These are phyloP conservation scores for Macropodus opercularis DNA, from an alignment of 2,797 vertebrate species.

Conservation along the genomic window DNA sequence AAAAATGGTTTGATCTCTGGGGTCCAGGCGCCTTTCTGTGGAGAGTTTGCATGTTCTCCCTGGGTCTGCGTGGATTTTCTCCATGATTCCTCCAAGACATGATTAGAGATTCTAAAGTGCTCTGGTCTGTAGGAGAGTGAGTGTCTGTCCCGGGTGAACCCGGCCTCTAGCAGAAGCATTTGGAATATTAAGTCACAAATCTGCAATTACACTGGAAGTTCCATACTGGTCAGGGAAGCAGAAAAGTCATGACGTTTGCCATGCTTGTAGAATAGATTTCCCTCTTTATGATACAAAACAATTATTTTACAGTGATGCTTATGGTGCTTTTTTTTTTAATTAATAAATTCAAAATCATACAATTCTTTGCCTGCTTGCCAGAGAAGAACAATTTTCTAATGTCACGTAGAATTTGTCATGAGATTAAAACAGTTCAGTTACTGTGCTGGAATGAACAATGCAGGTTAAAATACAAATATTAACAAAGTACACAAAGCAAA, in stretches of 20 bases:
- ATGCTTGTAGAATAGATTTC: conserved; percentile 3
- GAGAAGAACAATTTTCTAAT: conserved; percentile 1
- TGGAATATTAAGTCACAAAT: no score
- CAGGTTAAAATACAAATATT: conserved; percentile 6
- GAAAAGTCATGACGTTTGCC: background rate
- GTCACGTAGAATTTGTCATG: conserved; percentile 10
- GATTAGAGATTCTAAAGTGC: no score
- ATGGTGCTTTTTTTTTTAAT: conserved; percentile 32
- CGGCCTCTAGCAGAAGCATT: no score
- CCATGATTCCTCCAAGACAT: no score
- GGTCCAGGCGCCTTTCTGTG: no score
- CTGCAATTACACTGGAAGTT: background rate
- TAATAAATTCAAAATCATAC: conserved; percentile 10
- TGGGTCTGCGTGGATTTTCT: no score
- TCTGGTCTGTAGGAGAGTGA: no score
- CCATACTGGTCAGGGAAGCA: background rate
- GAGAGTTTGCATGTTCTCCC: no score
- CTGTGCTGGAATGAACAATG: background rate
- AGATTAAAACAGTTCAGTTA: conserved; percentile 34
- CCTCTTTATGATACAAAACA: conserved; percentile 1
- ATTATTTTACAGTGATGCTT: conserved; percentile 2
- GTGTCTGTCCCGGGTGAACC: no score
- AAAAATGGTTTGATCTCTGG: no score
- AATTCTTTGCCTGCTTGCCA: conserved; percentile 7
- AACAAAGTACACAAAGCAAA: conserved; percentile 32